Base-by-base conservation (phyloP, 2,888 invertebrate genomes). In the Pycnomerus fuliginosus region DNA sequence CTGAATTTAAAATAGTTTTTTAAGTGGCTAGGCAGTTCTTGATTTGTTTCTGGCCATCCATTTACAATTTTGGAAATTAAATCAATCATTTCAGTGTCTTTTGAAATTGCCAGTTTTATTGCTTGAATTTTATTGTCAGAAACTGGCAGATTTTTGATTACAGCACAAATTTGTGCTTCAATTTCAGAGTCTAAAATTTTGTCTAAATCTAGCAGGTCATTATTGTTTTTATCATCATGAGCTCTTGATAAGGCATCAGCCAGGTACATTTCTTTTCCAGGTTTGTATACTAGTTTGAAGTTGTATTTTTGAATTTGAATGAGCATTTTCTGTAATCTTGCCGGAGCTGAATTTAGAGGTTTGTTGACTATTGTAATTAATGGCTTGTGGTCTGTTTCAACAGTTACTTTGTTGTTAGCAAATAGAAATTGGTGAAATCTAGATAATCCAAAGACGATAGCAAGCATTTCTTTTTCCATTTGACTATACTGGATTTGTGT, bases 361-460 rank as follows among this genome's bases (percentile, higher is more conserved):
- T 48, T 44, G 1, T 48, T 47, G 15, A 45, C 30, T 8, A 44
- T 44, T 11, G 16, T 11, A 8, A 33, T 28, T 25, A 44, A 53
- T 53, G 35, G 41, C 24, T 45, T 27, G 36, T 46, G 46, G 36
- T 61, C 58, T 2, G 56, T 56, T 37, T 50, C 42, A 14, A 49
- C 34, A 3, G 23, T 39, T 14, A 46, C 34, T 25, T 46, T 13
- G 28, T 37, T 56, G 11, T 56, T 64, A n/a, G n/a, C n/a, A 51
- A 55, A 67, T 2, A 69, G 52, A 39, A 65, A 69, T 41, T 63
- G 60, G 11, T 62, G 56, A 44, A 67, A 69, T 38, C 60, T 61
- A 14, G 53, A 35, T 37, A 62, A 62, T 3, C 52, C 64, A 48
- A 66, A 65, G 4, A 43, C 46, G 23, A 68, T 64, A 1, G 68